Evolutionary conservation across 2,113 vertebrate species (phyloP).

Genomic region (Boleophthalmus pectinirostris): DNA sequence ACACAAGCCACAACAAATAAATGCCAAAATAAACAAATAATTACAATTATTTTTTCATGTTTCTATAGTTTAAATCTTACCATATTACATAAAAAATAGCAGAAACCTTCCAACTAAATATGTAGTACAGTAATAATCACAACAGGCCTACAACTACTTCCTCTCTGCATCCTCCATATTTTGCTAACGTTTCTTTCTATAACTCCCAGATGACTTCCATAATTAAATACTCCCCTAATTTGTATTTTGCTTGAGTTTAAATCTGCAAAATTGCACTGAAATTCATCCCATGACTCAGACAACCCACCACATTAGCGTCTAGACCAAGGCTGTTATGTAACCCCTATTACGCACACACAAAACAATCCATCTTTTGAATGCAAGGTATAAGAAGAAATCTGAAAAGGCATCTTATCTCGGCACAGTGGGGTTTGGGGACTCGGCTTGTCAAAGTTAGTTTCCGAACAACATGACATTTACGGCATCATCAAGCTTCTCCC

Average conservation of each 20-base stretch:
- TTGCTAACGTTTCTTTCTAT: neutral
- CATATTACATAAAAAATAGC: too few relatives aligned
- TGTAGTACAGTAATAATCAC: too few relatives aligned
- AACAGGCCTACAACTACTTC: neutral
- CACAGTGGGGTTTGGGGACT: neutral
- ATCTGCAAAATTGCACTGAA: neutral
- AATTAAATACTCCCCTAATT: conserved; percentile 4
- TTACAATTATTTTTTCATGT: too few relatives aligned
- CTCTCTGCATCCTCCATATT: neutral
- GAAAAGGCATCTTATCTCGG: neutral
- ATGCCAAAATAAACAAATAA: too few relatives aligned
- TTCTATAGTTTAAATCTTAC: too few relatives aligned
- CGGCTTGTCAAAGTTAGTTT: conserved; percentile 11
- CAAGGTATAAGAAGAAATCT: neutral
- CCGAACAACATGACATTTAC: neutral
- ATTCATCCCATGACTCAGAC: neutral
- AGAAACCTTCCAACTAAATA: too few relatives aligned
- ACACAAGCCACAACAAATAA: too few relatives aligned
- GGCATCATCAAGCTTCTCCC: neutral
- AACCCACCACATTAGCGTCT: neutral
- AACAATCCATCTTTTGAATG: neutral
- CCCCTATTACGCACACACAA: conserved; percentile 17
- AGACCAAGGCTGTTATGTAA: conserved; percentile 16
- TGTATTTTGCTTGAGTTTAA: conserved; percentile 15
- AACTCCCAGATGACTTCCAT: conserved; percentile 13